Evolutionary conservation across 2,113 vertebrate genomes (phyloP).

Genomic region (Corydoras maculifer): DNA sequence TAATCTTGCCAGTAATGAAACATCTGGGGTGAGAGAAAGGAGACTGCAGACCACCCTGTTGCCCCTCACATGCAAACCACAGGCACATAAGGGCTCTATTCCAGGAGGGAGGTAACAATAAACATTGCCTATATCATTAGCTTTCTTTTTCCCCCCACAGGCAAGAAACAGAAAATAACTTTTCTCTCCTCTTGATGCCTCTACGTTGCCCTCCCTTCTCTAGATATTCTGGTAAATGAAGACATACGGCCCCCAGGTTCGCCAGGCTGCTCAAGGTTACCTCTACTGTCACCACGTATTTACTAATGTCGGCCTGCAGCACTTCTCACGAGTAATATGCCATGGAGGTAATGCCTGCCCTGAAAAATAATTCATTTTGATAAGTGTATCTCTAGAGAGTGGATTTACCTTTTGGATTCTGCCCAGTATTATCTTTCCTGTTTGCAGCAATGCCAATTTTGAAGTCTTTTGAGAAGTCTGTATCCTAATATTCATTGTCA

Average conservation of each 20-base stretch:
- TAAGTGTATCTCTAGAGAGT: constrained; percentile 44
- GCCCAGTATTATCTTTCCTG: not conserved
- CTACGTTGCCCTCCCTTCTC: constrained; percentile 64
- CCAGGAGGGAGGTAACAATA: constrained; percentile 63
- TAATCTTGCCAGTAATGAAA: constrained; percentile 42
- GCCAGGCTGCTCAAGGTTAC: constrained; percentile 70
- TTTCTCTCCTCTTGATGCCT: constrained; percentile 10
- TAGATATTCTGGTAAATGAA: constrained; percentile 73
- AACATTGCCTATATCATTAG: constrained; percentile 69
- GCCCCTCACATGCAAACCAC: constrained; percentile 22
- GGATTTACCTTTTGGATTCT: constrained; percentile 34
- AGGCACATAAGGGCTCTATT: constrained; percentile 42
- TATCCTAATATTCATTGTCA: not conserved
- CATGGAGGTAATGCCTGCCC: constrained; percentile 50
- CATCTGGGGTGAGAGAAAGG: constrained; percentile 33
- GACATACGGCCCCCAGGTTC: constrained; percentile 71
- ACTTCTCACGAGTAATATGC: constrained; percentile 60
- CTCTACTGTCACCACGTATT: constrained; percentile 73
- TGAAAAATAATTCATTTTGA: constrained; percentile 54
- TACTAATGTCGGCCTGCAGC: constrained; percentile 57
- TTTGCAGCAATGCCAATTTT: constrained; percentile 11
- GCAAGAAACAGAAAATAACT: constrained; percentile 69
- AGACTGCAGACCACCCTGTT: constrained; percentile 23
- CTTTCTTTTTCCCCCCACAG: constrained; percentile 56
- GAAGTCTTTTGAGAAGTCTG: not conserved